Evolutionary conservation across 2,797 vertebrate species (phyloP), one percentile per base, ranked within the genome.

Genomic region (Pseudomugil tenellus): DNA sequence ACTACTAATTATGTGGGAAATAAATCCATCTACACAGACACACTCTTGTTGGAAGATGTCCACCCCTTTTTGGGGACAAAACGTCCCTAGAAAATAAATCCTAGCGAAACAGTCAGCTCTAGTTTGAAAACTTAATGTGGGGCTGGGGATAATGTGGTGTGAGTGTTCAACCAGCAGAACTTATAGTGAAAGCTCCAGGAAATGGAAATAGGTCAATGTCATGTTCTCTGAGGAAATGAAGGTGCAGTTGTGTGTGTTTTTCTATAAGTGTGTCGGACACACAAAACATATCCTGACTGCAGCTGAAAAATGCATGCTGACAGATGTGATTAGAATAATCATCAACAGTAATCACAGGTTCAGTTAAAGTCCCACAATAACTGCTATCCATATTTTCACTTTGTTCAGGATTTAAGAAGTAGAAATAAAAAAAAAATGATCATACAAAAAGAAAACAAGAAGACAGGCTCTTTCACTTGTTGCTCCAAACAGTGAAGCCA

Each of bases 1-100:
- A 51, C 25, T 41, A 39, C 62, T 41, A 28, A 51, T 53, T 58
- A 57, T 52, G 26, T 58, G 25, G 46, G 26, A 71, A 6, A 51
- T 41, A 23, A 58, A 39, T 51, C 46, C 46, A 39, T 21, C 34
- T 11, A 51, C 32, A 52, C 17, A 29, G 34, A 11, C 32, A 53
- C 16, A 53, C 23, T 9, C 34, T 6, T 0, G 25, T 37, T 37
- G 12, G 19, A 25, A 53, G 37, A 54, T 19, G 2, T 53, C 62
- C 3, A 21, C 49, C 32, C 9, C 10, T 29, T 26, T 21, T 46
- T 35, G 1, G 1, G 58, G 31, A 35, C 13, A 48, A n/a, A 63
- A 63, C 12, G 52, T 54, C 62, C 12, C 3, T 5, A 14, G 46
- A 51, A 39, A 21, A 43, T 31, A 17, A 43, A 43, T 43, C 16